Conservation (phyloP, 2,888 invertebrate species). For the Hyppa rectilinea region DNA sequence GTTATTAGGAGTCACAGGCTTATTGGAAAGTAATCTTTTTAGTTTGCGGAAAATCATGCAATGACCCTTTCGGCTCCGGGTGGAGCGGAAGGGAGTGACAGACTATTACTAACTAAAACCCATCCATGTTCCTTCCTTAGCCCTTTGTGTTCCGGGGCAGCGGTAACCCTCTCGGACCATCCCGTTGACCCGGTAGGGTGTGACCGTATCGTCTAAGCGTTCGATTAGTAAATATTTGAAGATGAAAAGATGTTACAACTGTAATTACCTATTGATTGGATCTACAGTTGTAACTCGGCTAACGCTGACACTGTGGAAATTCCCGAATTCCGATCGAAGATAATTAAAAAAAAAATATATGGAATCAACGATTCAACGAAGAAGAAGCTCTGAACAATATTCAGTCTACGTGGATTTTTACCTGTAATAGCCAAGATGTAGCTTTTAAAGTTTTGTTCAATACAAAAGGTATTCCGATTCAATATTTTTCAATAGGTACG, state of each 20-base stretch:
- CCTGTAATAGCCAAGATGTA: background rate
- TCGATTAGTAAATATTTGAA: background rate
- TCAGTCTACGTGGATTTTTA: background rate
- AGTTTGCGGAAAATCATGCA: no score
- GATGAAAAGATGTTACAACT: background rate
- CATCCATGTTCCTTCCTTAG: no score
- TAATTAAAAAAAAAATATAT: background rate
- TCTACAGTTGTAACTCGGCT: background rate
- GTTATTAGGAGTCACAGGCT: background rate
- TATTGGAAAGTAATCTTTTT: background rate
- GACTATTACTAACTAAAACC: no score
- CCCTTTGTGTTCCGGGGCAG: no score
- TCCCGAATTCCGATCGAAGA: no score
- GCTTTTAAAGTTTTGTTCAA: background rate
- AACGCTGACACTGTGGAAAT: background rate
- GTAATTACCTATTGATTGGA: background rate
- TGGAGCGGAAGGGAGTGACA: no score
- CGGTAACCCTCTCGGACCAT: no score
- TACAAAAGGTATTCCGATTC: slow-evolving; percentile 2
- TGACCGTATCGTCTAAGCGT: background rate
- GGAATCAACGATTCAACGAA: background rate
- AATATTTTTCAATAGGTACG: slow-evolving; percentile 9
- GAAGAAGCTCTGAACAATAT: no score
- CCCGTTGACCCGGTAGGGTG: no score
- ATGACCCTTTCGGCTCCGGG: no score